Evolutionary conservation across 2,888 invertebrate species (phyloP).

Genomic region (Cosmia pyralina): DNA sequence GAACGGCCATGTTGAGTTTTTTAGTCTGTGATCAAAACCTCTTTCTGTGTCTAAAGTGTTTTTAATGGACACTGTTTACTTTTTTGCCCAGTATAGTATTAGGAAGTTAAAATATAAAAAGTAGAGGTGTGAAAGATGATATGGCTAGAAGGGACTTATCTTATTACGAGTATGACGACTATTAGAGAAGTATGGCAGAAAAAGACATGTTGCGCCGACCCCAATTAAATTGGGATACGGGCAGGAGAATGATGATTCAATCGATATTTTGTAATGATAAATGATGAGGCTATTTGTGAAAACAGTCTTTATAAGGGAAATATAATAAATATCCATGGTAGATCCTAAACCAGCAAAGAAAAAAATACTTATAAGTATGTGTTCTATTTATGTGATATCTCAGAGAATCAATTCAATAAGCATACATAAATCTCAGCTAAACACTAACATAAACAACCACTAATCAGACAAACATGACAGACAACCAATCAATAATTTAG

Average conservation of each 20-base stretch:
- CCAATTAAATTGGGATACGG: not conserved
- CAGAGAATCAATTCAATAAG: not conserved
- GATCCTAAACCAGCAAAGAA: not conserved
- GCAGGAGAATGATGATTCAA: not conserved
- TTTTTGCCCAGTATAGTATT: not conserved
- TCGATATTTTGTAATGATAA: too few species aligned
- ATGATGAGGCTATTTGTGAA: too few species aligned
- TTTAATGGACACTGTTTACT: slow-evolving; percentile 19
- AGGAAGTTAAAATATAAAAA: not conserved
- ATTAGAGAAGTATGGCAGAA: not conserved
- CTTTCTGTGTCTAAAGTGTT: slow-evolving; percentile 18
- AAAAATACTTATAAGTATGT: not conserved
- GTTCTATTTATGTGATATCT: slow-evolving; percentile 7
- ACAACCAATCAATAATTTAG: not conserved
- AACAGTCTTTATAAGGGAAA: not conserved
- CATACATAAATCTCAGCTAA: not conserved
- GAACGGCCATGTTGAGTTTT: slow-evolving; percentile 35
- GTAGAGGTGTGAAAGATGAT: too few species aligned
- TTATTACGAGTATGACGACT: not conserved
- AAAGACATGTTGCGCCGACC: too few species aligned
- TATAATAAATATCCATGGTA: not conserved
- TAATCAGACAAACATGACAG: slow-evolving; percentile 25
- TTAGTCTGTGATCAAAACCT: slow-evolving; percentile 42
- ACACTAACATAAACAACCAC: slow-evolving; percentile 9
- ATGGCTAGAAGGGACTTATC: not conserved